Percentiles rank a stretch among this genome's conserved stretches.
These are phyloP conservation scores for Parthenolecanium corni DNA, from an alignment of 2,888 invertebrate genomes.

Conservation along the genomic window DNA sequence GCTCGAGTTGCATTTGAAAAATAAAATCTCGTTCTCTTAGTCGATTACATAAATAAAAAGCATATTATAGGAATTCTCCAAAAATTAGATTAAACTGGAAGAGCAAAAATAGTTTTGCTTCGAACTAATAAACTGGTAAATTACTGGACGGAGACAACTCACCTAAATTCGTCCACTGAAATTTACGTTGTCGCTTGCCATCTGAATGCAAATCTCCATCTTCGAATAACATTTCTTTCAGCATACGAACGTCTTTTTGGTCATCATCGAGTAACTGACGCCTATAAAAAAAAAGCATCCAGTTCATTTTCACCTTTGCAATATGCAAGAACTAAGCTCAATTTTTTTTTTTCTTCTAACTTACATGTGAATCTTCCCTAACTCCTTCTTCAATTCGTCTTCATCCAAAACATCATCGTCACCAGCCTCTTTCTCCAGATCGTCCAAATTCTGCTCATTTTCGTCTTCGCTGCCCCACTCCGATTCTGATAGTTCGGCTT, in stretches of 20 bases:
- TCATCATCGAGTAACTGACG: constrained; percentile 78
- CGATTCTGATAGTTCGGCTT: constrained; percentile 84
- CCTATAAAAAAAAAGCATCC: constrained; percentile 39
- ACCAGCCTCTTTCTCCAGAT: constrained; percentile 70
- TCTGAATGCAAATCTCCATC: constrained; percentile 75
- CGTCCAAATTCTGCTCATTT: constrained; percentile 67
- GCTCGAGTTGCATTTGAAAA: no score
- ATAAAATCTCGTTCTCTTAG: no score
- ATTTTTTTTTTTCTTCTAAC: no score
- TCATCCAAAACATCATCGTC: constrained; percentile 75
- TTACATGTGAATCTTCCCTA: constrained; percentile 76
- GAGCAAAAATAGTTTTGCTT: no score
- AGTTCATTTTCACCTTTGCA: not conserved
- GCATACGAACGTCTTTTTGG: constrained; percentile 64
- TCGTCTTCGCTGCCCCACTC: constrained; percentile 83
- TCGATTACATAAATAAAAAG: no score
- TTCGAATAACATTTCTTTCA: constrained; percentile 77
- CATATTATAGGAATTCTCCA: no score
- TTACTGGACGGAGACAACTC: constrained; percentile 31
- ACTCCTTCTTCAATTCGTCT: constrained; percentile 59
- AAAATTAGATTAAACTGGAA: no score
- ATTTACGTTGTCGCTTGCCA: constrained; percentile 63
- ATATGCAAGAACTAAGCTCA: not conserved
- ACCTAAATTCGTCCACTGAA: constrained; percentile 75
- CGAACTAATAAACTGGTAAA: no score